Percentiles rank a stretch among this genome's conserved stretches.
These are phyloP conservation scores for Catharus fuscescens DNA, from an alignment of 2,113 vertebrate species.

Conservation along the genomic window DNA sequence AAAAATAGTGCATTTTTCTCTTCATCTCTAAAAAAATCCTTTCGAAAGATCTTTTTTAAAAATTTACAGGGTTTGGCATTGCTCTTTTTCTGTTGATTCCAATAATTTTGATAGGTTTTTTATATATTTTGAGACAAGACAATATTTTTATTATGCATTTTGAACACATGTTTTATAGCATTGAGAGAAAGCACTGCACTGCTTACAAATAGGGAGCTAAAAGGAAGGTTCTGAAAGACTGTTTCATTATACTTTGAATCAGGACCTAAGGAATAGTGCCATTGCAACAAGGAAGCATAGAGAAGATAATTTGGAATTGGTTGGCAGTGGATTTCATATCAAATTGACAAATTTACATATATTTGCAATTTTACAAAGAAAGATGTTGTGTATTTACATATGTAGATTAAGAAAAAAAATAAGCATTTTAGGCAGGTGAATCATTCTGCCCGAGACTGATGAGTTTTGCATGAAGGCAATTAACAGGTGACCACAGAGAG, in stretches of 20 bases:
- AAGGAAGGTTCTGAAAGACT: neutral
- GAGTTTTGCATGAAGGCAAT: conserved; percentile 75
- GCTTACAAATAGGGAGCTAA: neutral
- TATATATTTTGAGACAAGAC: neutral
- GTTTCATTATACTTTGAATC: neutral
- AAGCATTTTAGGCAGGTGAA: neutral
- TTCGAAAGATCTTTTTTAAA: neutral
- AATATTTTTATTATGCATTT: neutral
- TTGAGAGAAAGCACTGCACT: neutral
- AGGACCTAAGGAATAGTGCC: neutral
- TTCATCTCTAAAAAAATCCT: neutral
- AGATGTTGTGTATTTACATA: neutral
- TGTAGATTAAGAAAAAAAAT: neutral
- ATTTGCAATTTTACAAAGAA: neutral
- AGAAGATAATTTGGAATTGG: neutral
- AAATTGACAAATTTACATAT: neutral
- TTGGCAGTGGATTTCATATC: neutral
- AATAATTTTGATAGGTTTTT: neutral
- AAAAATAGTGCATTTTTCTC: neutral
- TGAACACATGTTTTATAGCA: neutral
- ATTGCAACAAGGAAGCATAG: neutral
- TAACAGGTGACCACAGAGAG: conserved; percentile 50
- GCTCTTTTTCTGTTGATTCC: neutral
- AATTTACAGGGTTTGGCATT: neutral
- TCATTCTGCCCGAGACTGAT: conserved; percentile 54